Evolutionary conservation across 2,113 vertebrate genomes (phyloP).

Genomic region (Turnix velox): DNA sequence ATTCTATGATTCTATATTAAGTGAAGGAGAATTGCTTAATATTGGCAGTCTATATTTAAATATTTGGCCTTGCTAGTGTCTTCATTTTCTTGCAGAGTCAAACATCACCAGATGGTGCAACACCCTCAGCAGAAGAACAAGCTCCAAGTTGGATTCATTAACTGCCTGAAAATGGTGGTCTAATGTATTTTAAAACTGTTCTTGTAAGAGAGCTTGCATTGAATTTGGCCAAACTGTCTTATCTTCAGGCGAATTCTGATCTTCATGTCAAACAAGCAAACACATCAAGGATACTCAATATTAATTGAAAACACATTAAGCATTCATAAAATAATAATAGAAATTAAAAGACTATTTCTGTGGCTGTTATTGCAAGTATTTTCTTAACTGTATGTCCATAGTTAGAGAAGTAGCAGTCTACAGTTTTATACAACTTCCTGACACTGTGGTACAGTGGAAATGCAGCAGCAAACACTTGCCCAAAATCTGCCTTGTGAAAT

Average conservation of each 20-base stretch:
- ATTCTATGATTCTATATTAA: too few species aligned
- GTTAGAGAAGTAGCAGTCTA: not conserved
- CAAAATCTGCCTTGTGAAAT: not conserved
- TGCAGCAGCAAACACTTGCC: not conserved
- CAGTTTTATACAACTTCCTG: not conserved
- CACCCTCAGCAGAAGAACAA: not conserved
- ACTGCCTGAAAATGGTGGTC: not conserved
- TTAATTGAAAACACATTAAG: not conserved
- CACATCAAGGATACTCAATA: not conserved
- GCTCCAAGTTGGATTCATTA: not conserved
- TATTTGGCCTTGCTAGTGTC: not conserved
- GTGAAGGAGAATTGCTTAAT: not conserved
- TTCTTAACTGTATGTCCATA: not conserved
- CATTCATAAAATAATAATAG: not conserved
- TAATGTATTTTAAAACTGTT: not conserved
- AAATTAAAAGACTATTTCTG: not conserved
- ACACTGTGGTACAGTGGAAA: not conserved
- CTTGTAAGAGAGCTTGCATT: not conserved
- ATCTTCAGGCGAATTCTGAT: not conserved
- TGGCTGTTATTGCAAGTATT: not conserved
- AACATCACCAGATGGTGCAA: not conserved
- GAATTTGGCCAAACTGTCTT: not conserved
- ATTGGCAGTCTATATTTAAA: not conserved
- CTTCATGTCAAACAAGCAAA: not conserved
- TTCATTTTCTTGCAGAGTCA: not conserved